Percentiles rank a stretch among this genome's conserved stretches.
These are phyloP conservation scores for Pseudomyrmex concolor DNA, from an alignment of 1,140 invertebrate species.

Conservation along the genomic window DNA sequence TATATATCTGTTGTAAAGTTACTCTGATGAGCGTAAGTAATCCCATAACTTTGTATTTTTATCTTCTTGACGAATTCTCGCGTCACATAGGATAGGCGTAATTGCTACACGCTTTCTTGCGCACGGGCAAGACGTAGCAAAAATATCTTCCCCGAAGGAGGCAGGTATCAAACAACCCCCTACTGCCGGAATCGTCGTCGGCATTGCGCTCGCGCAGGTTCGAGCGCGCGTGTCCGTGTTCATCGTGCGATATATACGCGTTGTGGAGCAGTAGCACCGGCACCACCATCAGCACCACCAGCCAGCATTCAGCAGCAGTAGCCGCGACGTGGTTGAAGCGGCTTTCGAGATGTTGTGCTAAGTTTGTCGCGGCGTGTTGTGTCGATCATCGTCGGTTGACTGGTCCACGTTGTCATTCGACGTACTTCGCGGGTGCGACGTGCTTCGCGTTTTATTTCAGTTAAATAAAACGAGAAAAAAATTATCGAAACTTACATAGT, in stretches of 20 bases:
- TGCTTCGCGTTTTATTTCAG: conserved; percentile 19
- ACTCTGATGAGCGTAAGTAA: not conserved
- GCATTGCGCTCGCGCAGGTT: conserved; percentile 73
- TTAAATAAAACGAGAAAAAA: not conserved
- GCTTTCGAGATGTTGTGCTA: conserved; percentile 69
- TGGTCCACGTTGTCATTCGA: conserved; percentile 20
- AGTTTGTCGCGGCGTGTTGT: conserved; percentile 69
- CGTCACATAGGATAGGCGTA: not conserved
- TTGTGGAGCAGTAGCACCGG: conserved; percentile 73
- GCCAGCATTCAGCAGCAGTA: conserved; percentile 73
- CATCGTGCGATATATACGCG: conserved; percentile 70
- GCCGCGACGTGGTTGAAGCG: conserved; percentile 68
- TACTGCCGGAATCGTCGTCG: conserved; percentile 70
- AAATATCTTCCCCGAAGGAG: conserved; percentile 64
- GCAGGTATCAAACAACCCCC: conserved; percentile 71
- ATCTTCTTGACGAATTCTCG: not conserved
- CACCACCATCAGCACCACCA: conserved; percentile 71
- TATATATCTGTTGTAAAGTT: not conserved
- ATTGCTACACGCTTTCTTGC: conserved; percentile 11
- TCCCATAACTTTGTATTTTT: not conserved
- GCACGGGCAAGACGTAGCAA: not conserved
- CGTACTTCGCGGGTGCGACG: conserved; percentile 22
- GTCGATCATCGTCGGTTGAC: conserved; percentile 59
- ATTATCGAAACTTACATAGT: not conserved
- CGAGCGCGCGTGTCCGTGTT: conserved; percentile 71